Evolutionary conservation across 2,113 vertebrate genomes (phyloP), one percentile per base, ranked within the genome.

Genomic region (Geococcyx californianus): DNA sequence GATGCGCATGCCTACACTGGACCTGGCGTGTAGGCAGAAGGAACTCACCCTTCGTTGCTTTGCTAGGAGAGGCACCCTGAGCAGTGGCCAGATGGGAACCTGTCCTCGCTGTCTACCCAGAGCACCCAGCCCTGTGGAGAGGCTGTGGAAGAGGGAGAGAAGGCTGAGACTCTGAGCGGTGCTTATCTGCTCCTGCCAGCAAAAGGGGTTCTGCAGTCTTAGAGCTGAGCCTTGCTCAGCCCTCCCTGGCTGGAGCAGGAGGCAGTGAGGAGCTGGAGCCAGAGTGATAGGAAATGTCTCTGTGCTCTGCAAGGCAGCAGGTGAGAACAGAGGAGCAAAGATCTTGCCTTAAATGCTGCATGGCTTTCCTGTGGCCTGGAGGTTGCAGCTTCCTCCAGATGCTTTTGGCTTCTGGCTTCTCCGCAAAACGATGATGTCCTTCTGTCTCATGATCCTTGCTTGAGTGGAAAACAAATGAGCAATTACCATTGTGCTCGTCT

Each of bases 391-490:
- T 67, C 47, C 45, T 69, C 29, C 33, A 24, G 55, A 44, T 33
- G 24, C 28, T 75, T 25, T 44, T n/a, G n/a, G n/a, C n/a, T n/a
- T n/a, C n/a, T 26, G 36, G 33, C 67, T 51, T 54, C n/a, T 76
- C 51, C 64, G 55, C 1, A n/a, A 42, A 45, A 7, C 74, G 3
- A n/a, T 8, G 29, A 6, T 3, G 2, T 40, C n/a, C 47, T 51
- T 64, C 15, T 21, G 58, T 78, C 55, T 63, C 3, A 0, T 2
- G 0, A 5, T 20, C 15, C 40, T 24, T 45, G 42, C 47, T 21
- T 52, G n/a, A 44, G 20, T 2, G 7, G 63, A 63, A 75, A 31
- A 56, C 19, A 44, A 49, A 31, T 4, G 10, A 72, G 76, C 25
- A 15, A 6, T 10, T 42, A 64, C 45, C 12, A 26, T 8, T 40